Percentiles rank a stretch among this genome's conserved stretches.
phyloP scores from a whole-genome alignment of 2,113 vertebrate species.

The Dasyornis broadbenti region DNA sequence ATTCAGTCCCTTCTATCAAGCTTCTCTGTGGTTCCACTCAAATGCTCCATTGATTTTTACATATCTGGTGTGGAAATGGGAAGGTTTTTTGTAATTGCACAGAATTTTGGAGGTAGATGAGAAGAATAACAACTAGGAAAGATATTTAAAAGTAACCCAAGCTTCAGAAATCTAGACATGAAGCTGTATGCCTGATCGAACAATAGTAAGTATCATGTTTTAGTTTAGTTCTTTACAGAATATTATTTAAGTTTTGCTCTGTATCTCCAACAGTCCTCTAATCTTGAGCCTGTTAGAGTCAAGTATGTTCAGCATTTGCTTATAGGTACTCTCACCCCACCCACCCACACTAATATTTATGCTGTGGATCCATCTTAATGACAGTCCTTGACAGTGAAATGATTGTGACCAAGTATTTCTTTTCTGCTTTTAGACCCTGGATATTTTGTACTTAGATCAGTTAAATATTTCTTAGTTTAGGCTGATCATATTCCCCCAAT shows the following conservation, averaged over 20 bases:
- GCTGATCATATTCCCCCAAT: not conserved
- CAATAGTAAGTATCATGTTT: not conserved
- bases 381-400: not conserved
- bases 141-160: not conserved
- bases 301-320: not conserved
- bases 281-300: not conserved
- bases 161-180: not conserved
- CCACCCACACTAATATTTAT: not conserved
- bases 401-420: not conserved
- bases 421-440: not conserved
- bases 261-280: not conserved
- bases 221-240: not conserved
- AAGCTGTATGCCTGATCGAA: not conserved
- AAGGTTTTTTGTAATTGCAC: not conserved
- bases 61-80: not conserved
- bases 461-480: not conserved
- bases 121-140: not conserved
- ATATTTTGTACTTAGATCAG: not conserved
- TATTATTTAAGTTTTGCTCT: not conserved
- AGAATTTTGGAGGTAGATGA: not conserved
- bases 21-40: not conserved
- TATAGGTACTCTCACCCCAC: not conserved
- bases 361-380: not conserved
- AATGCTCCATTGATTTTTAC: not conserved
- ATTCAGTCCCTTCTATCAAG: not conserved